A percentile compares a stretch with the other conserved stretches of the same genome.
Evolutionary conservation across 2,113 vertebrate genomes (phyloP).

Genomic region (Furnarius figulus): DNA sequence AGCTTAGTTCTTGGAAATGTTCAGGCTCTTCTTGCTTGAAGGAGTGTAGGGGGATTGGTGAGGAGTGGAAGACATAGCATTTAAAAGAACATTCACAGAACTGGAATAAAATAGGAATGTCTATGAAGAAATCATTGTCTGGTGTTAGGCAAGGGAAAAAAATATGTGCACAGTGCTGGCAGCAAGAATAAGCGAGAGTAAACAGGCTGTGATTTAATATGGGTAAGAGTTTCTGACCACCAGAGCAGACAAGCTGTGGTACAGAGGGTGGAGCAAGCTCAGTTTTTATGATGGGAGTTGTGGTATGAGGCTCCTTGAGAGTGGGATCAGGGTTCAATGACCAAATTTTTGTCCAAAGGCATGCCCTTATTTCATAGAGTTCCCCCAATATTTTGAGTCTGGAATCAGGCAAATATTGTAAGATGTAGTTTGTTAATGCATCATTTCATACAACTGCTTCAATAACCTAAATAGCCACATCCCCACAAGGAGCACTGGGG

Average conservation of each 20-base stretch:
- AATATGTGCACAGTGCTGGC: not conserved
- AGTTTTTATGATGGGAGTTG: not conserved
- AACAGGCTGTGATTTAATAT: not conserved
- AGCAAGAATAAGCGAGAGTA: not conserved
- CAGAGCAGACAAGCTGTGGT: not conserved
- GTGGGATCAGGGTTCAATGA: not conserved
- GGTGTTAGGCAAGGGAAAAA: not conserved
- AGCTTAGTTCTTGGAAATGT: not conserved
- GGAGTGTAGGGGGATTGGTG: not conserved
- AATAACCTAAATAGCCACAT: not conserved
- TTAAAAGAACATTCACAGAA: not conserved
- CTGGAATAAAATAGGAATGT: not conserved
- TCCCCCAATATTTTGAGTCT: not conserved
- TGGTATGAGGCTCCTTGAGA: not conserved
- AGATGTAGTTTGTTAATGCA: not conserved
- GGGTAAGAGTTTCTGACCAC: not conserved
- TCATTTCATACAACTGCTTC: not conserved
- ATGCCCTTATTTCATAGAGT: accelerated
- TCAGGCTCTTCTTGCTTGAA: not conserved
- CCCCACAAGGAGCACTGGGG: accelerated
- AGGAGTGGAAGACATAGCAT: not conserved
- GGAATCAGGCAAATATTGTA: not conserved
- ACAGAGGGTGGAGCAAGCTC: not conserved
- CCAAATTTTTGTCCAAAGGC: not conserved
- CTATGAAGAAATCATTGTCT: not conserved